phyloP scores from a whole-genome alignment of 2,113 vertebrate species.

The Oncorhynchus nerka region DNA sequence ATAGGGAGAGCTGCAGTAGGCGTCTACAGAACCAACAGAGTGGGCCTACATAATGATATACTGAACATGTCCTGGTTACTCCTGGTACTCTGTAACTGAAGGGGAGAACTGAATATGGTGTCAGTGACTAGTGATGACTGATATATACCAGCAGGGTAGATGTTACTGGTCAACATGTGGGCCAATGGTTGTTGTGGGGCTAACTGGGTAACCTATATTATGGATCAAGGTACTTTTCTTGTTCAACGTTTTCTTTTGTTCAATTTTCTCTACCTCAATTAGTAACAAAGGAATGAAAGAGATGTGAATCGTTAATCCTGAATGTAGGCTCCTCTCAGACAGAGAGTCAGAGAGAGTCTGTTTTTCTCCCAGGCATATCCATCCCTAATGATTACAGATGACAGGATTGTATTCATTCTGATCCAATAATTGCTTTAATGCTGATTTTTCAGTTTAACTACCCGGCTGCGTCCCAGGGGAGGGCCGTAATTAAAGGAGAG shows the following conservation, averaged over 20 bases:
- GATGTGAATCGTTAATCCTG: too few species aligned
- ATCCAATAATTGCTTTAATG: conserved; percentile 82
- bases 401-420: conserved; percentile 79
- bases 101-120: too few species aligned
- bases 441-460: conserved; percentile 82
- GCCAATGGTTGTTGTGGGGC: too few species aligned
- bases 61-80: not conserved
- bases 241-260: too few species aligned
- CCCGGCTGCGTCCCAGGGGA: conserved; percentile 69
- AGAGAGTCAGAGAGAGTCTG: conserved; percentile 41
- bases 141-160: too few species aligned
- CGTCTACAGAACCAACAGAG: not conserved
- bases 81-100: not conserved
- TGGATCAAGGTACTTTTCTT: too few species aligned
- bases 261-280: too few species aligned
- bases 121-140: too few species aligned
- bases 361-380: conserved; percentile 73
- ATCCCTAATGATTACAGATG: conserved; percentile 81
- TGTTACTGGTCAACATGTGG: too few species aligned
- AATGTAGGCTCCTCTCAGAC: not conserved
- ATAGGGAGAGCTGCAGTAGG: not conserved
- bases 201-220: too few species aligned
- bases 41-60: not conserved
- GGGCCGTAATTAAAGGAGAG: conserved; percentile 77
- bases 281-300: too few species aligned